These are phyloP conservation scores for Microcebus murinus DNA, from an alignment of 2,113 vertebrate genomes.

Conservation along the genomic window DNA sequence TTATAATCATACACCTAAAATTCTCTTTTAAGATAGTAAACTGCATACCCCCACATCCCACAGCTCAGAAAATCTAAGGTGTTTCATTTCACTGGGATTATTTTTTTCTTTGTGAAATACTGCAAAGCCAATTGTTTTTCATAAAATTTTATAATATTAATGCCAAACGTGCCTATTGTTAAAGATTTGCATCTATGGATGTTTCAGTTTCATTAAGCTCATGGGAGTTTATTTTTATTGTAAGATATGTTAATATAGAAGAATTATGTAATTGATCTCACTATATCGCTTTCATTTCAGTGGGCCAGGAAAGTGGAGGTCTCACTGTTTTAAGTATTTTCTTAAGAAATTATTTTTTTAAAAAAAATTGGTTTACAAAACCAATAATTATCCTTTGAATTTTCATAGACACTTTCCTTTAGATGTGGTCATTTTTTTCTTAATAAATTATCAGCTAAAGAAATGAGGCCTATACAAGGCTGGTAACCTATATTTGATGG, in stretches of 20 bases:
- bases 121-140: constrained; percentile 37
- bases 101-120: constrained; percentile 50
- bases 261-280: constrained; percentile 27
- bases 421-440: neutral
- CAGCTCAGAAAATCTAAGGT: constrained; percentile 40
- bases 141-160: constrained; percentile 49
- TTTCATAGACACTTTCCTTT: constrained; percentile 32
- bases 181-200: constrained; percentile 47
- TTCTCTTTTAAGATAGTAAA: neutral
- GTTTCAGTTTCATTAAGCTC: constrained; percentile 34
- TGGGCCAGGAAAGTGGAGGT: neutral
- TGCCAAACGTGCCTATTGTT: constrained; percentile 66
- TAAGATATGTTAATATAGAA: constrained; percentile 67
- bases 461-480: neutral
- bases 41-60: neutral
- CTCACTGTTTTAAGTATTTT: constrained; percentile 29
- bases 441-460: neutral
- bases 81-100: constrained; percentile 4
- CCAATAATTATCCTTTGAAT: neutral
- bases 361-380: neutral
- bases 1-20: neutral
- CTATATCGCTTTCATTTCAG: constrained; percentile 23
- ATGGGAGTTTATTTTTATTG: constrained; percentile 68
- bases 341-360: constrained; percentile 47
- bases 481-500: neutral